These are phyloP conservation scores for Leptothorax acervorum DNA, from an alignment of 2,888 invertebrate genomes.

Conservation along the genomic window DNA sequence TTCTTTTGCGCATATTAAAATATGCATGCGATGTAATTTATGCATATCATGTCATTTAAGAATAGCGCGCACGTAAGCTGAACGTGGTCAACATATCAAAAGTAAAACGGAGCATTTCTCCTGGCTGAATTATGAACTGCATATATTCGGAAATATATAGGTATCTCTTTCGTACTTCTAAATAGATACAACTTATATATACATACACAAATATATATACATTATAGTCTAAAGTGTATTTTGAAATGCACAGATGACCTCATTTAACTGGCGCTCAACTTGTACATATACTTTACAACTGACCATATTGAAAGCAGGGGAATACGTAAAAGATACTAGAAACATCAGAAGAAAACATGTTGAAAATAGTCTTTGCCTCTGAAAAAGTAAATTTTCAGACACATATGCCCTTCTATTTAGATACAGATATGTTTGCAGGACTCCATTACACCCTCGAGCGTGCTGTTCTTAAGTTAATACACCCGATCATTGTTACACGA, in stretches of 20 bases:
- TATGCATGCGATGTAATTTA: slow-evolving; percentile 30
- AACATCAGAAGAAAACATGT: background rate
- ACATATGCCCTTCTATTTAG: background rate
- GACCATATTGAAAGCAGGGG: background rate
- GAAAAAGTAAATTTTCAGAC: background rate
- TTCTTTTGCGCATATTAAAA: slow-evolving; percentile 25
- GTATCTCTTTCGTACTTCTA: background rate
- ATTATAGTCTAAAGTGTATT: background rate
- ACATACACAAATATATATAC: background rate
- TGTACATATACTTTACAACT: background rate
- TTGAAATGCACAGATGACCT: background rate
- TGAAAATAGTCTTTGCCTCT: background rate
- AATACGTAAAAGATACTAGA: background rate
- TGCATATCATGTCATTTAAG: slow-evolving; percentile 4
- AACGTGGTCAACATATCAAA: slow-evolving; percentile 14
- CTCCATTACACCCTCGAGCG: slow-evolving; percentile 14
- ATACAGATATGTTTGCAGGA: background rate
- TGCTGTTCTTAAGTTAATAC: slow-evolving; percentile 31
- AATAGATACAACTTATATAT: background rate
- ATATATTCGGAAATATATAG: background rate
- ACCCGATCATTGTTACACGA: slow-evolving; percentile 23
- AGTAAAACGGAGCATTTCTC: slow-evolving; percentile 1
- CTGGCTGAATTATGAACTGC: background rate
- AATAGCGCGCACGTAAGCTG: background rate
- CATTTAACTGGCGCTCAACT: background rate